These are phyloP conservation scores for Salvelinus fontinalis DNA, from an alignment of 2,113 vertebrate genomes.

Conservation along the genomic window DNA sequence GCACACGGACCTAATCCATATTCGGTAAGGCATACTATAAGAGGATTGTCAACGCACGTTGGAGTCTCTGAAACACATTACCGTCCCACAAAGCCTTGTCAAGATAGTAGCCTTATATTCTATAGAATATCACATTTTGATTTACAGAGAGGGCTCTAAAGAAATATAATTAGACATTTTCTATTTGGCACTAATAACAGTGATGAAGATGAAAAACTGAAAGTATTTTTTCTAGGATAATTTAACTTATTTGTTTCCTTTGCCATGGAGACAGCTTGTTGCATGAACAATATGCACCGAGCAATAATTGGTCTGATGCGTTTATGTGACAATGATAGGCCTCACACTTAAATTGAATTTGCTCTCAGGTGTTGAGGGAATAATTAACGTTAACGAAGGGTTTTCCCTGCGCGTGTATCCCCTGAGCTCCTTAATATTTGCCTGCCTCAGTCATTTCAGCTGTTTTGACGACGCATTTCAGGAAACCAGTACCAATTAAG, in stretches of 20 bases:
- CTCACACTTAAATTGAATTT: conserved; percentile 70
- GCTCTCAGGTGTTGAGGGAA: conserved; percentile 59
- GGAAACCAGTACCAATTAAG: conserved; percentile 23
- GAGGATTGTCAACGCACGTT: conserved; percentile 74
- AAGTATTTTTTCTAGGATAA: background rate
- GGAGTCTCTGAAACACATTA: conserved; percentile 35
- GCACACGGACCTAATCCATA: conserved; percentile 73
- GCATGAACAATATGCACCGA: conserved; percentile 26
- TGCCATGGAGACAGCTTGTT: conserved; percentile 51
- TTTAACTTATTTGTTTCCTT: background rate
- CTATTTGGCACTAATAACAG: background rate
- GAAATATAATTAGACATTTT: background rate
- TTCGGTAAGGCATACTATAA: conserved; percentile 70
- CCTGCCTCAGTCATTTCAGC: conserved; percentile 69
- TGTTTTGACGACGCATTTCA: conserved; percentile 34
- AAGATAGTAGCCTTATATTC: background rate
- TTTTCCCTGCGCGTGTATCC: conserved; percentile 56
- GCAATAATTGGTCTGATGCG: conserved; percentile 70
- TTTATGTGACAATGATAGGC: conserved; percentile 45
- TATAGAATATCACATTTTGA: background rate
- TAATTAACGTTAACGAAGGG: conserved; percentile 79
- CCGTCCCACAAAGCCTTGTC: conserved; percentile 38
- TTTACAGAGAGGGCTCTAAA: background rate
- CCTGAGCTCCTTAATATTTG: conserved; percentile 52
- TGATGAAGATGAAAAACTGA: background rate